phyloP scores from a whole-genome alignment of 2,113 vertebrate genomes.

The Meriones unguiculatus region DNA sequence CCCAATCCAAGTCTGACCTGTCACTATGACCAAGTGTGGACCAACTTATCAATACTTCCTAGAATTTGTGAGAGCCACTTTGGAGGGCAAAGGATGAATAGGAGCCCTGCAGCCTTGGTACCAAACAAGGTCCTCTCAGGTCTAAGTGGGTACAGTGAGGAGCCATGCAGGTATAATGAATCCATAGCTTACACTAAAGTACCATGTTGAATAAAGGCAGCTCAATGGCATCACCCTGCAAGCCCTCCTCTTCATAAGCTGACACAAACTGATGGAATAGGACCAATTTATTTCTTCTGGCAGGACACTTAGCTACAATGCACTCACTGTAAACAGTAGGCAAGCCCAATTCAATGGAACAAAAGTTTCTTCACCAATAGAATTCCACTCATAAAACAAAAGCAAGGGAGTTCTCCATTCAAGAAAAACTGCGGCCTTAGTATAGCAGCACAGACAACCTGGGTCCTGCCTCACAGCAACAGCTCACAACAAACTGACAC shows the following conservation, averaged over 20 bases:
- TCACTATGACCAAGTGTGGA: not conserved
- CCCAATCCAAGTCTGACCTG: not conserved
- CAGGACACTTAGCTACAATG: not conserved
- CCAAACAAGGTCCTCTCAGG: not conserved
- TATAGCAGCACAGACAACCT: not conserved
- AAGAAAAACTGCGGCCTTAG: not conserved
- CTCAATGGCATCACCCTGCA: not conserved
- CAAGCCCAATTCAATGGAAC: not conserved
- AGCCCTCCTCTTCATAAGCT: not conserved
- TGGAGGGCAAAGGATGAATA: not conserved
- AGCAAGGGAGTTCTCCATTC: not conserved
- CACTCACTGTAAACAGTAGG: no score
- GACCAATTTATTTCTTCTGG: not conserved
- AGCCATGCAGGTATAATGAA: not conserved
- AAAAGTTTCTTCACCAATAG: not conserved
- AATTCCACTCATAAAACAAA: not conserved
- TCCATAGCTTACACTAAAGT: not conserved
- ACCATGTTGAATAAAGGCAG: not conserved
- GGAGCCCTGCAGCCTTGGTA: not conserved
- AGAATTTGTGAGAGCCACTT: not conserved
- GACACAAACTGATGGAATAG: not conserved
- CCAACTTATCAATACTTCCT: not conserved
- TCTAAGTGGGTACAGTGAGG: not conserved
- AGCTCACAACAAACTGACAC: not conserved
- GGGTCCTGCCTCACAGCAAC: not conserved